Percentiles rank a stretch among this genome's conserved stretches.
phyloP scores from a whole-genome alignment of 2,113 vertebrate species.

The Brachyhypopomus occidentalis region DNA sequence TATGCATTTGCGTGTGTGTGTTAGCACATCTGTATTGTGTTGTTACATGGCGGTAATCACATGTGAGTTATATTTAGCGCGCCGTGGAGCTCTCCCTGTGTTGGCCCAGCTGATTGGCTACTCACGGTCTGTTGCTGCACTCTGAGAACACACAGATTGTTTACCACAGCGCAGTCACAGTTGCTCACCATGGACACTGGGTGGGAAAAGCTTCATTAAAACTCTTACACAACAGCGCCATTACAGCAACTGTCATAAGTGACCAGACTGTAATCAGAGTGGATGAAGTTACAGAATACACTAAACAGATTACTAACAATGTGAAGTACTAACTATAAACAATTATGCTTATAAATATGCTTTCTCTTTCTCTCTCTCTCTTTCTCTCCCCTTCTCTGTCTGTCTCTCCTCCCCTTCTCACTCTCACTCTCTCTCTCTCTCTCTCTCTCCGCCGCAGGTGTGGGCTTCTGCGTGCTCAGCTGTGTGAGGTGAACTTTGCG shows the following conservation, averaged over 20 bases:
- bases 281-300: background rate
- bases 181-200: slow-evolving; percentile 1
- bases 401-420: slow-evolving; percentile 42
- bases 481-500: slow-evolving; percentile 62
- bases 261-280: slow-evolving; percentile 22
- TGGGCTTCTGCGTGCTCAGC: slow-evolving; percentile 56
- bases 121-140: background rate
- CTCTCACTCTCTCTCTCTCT: slow-evolving; percentile 14
- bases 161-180: too few relatives aligned
- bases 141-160: too few relatives aligned
- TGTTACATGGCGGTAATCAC: slow-evolving; percentile 12
- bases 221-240: slow-evolving; percentile 11
- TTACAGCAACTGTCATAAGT: slow-evolving; percentile 3
- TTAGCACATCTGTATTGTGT: slow-evolving; percentile 34
- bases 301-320: too few relatives aligned
- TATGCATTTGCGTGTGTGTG: slow-evolving; percentile 57
- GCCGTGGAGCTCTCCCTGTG: slow-evolving; percentile 24
- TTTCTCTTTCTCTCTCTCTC: background rate
- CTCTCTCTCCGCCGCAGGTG: slow-evolving; percentile 58
- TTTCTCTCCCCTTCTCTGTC: background rate
- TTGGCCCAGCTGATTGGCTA: slow-evolving; percentile 6
- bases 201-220: slow-evolving; percentile 19
- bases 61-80: slow-evolving; percentile 48
- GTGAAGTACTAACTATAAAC: too few relatives aligned
- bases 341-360: too few relatives aligned